These are phyloP conservation scores for Leistus spinibarbis DNA, from an alignment of 2,888 invertebrate genomes.

Conservation along the genomic window DNA sequence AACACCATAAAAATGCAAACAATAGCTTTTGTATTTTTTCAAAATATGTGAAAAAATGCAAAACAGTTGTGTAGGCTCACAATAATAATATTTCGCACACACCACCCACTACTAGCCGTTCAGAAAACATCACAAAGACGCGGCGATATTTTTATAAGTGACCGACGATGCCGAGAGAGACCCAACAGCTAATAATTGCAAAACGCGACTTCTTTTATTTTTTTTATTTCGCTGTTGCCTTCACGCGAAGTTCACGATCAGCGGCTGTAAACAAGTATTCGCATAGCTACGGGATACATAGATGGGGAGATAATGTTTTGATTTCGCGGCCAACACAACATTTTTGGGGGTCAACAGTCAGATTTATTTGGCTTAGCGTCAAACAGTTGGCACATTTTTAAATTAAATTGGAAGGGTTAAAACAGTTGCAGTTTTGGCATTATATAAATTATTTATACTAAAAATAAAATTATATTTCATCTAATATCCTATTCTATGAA, in stretches of 20 bases:
- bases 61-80: conserved; percentile 15
- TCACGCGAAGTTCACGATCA: background rate
- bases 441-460: no score
- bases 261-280: background rate
- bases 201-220: conserved; percentile 11
- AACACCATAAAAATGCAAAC: conserved; percentile 3
- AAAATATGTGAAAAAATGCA: background rate
- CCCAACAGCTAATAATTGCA: conserved; percentile 25
- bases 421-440: no score
- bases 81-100: conserved; percentile 16
- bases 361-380: no score
- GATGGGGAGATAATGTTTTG: background rate
- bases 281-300: no score
- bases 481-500: no score
- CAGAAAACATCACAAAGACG: conserved; percentile 11
- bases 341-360: background rate
- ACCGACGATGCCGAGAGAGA: background rate
- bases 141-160: background rate
- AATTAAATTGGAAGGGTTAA: no score
- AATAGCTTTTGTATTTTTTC: background rate
- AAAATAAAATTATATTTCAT: no score
- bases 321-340: background rate
- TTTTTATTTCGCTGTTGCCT: background rate
- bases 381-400: no score
- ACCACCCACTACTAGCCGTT: conserved; percentile 7